Conservation (phyloP, 2,797 vertebrate genomes). For the Nyctalus aviator region DNA sequence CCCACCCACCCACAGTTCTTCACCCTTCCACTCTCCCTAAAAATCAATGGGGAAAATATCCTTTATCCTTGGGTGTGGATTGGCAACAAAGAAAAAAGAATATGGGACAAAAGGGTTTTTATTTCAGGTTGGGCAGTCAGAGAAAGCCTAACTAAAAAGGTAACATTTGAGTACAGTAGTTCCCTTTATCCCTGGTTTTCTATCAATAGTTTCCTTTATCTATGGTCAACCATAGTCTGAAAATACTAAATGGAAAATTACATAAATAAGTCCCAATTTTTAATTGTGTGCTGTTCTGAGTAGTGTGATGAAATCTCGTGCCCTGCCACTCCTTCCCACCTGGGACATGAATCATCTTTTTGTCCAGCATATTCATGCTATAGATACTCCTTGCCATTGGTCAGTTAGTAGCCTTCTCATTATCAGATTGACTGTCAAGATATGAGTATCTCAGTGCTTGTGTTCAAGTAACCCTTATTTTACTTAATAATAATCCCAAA, state of each 20-base stretch:
- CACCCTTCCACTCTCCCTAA: background rate
- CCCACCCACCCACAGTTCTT: too few species aligned
- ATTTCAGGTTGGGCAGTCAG: background rate
- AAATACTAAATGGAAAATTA: background rate
- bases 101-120: background rate
- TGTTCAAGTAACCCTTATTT: background rate
- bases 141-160: background rate
- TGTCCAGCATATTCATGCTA: background rate
- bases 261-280: background rate
- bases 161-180: slow-evolving; percentile 25
- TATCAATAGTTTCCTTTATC: background rate
- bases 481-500: background rate
- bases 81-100: background rate
- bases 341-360: background rate
- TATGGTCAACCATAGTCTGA: background rate
- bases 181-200: background rate
- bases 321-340: background rate
- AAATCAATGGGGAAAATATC: background rate
- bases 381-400: background rate
- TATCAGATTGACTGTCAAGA: background rate
- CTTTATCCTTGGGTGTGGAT: background rate
- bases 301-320: background rate
- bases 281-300: background rate
- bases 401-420: background rate
- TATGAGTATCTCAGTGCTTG: background rate